Percentiles rank a stretch among this genome's conserved stretches.
Evolutionary conservation across 2,888 invertebrate genomes (phyloP).

Genomic region (Noctua comes): DNA sequence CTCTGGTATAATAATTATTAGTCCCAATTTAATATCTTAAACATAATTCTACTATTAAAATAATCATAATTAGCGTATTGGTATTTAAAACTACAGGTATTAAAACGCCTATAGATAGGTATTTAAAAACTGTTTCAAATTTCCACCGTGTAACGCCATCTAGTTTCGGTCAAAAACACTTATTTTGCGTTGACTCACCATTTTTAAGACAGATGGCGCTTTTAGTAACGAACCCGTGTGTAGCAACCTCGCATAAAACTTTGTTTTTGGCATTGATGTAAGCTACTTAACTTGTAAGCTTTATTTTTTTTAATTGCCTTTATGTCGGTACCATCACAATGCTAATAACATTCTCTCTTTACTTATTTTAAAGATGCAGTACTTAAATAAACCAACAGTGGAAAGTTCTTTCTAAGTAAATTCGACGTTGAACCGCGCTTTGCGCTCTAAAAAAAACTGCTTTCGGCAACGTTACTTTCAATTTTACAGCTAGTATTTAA

Average conservation of each 20-base stretch:
- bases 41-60: background rate
- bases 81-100: constrained; percentile 3
- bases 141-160: background rate
- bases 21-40: constrained; percentile 2
- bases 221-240: background rate
- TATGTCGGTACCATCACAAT: background rate
- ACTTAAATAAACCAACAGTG: background rate
- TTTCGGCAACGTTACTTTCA: background rate
- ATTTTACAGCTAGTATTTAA: background rate
- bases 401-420: background rate
- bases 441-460: background rate
- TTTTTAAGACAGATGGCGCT: constrained; percentile 38
- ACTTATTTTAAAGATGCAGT: background rate
- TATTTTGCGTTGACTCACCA: background rate
- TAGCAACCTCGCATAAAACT: background rate
- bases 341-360: background rate
- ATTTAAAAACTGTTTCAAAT: background rate
- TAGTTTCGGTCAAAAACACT: background rate
- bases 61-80: background rate
- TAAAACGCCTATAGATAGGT: background rate
- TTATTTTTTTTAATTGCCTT: background rate
- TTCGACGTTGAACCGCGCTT: background rate
- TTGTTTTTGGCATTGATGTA: background rate
- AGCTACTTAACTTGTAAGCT: background rate
- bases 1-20: background rate